Evolutionary conservation across 2,888 invertebrate species (phyloP).

Genomic region (Ctenicera cuprea): DNA sequence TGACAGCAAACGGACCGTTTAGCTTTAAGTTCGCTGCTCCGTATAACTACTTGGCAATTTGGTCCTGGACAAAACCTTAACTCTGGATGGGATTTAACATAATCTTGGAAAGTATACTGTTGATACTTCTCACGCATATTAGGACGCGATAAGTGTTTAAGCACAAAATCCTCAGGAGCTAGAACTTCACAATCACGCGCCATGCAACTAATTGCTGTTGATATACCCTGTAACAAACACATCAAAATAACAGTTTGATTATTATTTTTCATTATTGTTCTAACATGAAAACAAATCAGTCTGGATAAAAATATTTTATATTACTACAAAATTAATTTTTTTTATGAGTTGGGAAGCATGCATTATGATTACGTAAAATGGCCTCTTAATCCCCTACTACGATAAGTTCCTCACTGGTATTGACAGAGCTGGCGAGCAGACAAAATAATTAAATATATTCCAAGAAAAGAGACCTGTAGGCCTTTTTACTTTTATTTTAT

Average conservation of each 20-base stretch:
- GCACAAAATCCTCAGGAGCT: constrained; percentile 97
- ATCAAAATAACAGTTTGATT: neutral
- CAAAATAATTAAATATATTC: too few relatives aligned
- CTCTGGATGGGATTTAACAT: constrained; percentile 94
- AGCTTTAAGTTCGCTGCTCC: constrained; percentile 87
- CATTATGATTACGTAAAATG: too few relatives aligned
- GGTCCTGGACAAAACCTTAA: constrained; percentile 96
- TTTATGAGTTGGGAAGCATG: too few relatives aligned
- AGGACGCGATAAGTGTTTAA: constrained; percentile 88
- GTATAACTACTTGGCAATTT: constrained; percentile 93
- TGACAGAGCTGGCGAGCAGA: too few relatives aligned
- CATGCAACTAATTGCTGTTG: constrained; percentile 97
- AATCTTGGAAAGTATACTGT: constrained; percentile 96
- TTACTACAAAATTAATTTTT: too few relatives aligned
- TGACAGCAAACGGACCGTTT: constrained; percentile 92
- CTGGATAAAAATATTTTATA: too few relatives aligned
- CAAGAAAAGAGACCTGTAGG: too few relatives aligned
- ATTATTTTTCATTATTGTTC: neutral
- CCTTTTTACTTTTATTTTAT: too few relatives aligned
- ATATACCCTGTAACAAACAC: constrained; percentile 76
- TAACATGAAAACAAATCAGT: too few relatives aligned
- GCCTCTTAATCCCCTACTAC: too few relatives aligned
- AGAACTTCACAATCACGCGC: constrained; percentile 94
- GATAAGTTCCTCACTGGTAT: too few relatives aligned
- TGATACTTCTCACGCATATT: constrained; percentile 94